Base-by-base conservation (phyloP, 2,797 vertebrate species). In the Halcyon leucocephala region DNA sequence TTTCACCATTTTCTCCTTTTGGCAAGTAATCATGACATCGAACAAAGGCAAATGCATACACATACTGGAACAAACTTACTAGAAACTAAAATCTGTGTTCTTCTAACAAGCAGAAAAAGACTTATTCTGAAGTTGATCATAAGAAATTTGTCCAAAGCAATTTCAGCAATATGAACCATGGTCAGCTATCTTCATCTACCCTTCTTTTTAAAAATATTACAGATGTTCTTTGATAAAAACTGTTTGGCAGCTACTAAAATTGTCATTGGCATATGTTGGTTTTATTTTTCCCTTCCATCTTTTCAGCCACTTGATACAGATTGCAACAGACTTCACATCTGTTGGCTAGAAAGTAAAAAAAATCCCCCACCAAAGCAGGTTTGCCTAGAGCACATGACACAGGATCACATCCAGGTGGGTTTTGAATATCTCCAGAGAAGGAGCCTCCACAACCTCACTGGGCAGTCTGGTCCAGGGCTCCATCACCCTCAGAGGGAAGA, bases 231-330 rank as follows among this genome's bases (percentile, higher is more conserved):
- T 95, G 85, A 96, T 91, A 95, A 95, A 98, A 98, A 97, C 95
- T 96, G 57, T 96, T 97, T 97, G 96, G 97, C 92, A 97, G 97
- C 96, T 97, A 97, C 95, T 92, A 92, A 96, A 97, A 96, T 73
- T 93, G 91, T 90, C 94, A 93, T 94, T 90, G 90, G 70, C 91
- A 96, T 84, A 94, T 62, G 71, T 4, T 39, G 12, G 13, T 41
- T 88, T 66, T 51, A 51, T 31, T 71, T 52, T 35, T 66, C 26
- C 84, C 54, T 82, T 93, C 82, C n/a, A 69, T 80, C 7, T 94
- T 90, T 78, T 85, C 55, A 78, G 22, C 51, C 77, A 74, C 21
- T 12, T 8, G 29, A 29, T 66, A 82, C 13, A 81, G 33, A 19
- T 60, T 61, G 39, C 35, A 61, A 37, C 35, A 39, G 22, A 93